A percentile compares a stretch with the other conserved stretches of the same genome.
These are phyloP conservation scores for Eutrigla gurnardus DNA, from an alignment of 2,797 vertebrate species.

Conservation along the genomic window DNA sequence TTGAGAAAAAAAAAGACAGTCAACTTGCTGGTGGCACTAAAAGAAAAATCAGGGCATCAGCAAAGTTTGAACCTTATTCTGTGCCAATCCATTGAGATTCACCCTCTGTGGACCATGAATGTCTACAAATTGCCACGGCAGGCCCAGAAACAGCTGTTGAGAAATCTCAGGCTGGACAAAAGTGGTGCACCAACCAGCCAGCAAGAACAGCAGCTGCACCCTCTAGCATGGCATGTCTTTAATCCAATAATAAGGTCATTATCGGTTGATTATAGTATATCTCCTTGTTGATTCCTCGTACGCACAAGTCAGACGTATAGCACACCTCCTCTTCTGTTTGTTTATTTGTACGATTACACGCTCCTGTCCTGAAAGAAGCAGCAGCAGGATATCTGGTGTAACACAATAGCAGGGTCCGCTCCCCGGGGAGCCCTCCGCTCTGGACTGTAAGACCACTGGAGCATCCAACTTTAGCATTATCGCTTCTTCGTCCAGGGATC, in stretches of 20 bases:
- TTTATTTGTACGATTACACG: conserved; percentile 80
- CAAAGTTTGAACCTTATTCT: neutral
- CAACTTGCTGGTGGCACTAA: neutral
- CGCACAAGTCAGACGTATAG: conserved; percentile 47
- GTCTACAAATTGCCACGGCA: neutral
- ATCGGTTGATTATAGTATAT: conserved; percentile 8
- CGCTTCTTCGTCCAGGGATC: conserved; percentile 39
- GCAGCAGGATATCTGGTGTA: conserved; percentile 81
- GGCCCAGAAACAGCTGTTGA: neutral
- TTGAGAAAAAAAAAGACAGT: neutral
- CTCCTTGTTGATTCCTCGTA: conserved; percentile 33
- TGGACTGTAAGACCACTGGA: conserved; percentile 43
- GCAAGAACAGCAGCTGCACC: neutral
- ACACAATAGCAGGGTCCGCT: conserved; percentile 77
- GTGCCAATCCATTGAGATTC: neutral
- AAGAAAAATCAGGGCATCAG: neutral
- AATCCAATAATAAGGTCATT: conserved; percentile 8
- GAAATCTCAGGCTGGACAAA: neutral
- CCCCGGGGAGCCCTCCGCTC: conserved; percentile 57
- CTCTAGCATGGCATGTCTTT: neutral
- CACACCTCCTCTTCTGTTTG: conserved; percentile 75
- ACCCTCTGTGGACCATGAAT: neutral
- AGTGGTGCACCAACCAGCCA: neutral
- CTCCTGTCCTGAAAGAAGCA: conserved; percentile 70
- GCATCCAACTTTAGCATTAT: conserved; percentile 53